A percentile compares a stretch with the other conserved stretches of the same genome.
phyloP scores from a whole-genome alignment of 2,797 vertebrate species.

The Acomys russatus region DNA sequence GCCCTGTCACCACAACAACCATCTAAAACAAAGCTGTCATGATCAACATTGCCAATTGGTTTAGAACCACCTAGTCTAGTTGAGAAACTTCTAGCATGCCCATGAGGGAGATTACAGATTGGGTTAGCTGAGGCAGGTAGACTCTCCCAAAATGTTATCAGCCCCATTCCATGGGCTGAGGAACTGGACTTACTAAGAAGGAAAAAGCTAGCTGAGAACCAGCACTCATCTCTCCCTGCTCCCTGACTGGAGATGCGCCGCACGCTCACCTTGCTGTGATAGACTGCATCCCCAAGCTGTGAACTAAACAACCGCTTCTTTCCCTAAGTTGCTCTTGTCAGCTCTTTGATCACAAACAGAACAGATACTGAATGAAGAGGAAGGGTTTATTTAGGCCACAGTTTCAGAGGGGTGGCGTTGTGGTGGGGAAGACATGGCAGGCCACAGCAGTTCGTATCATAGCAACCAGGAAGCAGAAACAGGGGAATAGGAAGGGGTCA shows the following conservation, averaged over 20 bases:
- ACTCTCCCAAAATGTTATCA: no score
- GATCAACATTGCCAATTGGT: background rate
- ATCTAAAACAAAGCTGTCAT: background rate
- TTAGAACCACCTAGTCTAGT: background rate
- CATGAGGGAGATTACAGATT: background rate
- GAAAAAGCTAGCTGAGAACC: background rate
- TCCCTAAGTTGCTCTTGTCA: background rate
- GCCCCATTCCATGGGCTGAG: background rate
- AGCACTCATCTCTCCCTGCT: background rate
- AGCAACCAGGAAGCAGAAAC: background rate
- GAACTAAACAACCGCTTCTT: background rate
- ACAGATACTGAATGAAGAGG: no score
- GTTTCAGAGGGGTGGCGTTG: background rate
- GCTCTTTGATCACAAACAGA: background rate
- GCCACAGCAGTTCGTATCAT: background rate
- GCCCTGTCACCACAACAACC: no score
- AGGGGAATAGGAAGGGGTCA: background rate
- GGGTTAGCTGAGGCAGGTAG: background rate
- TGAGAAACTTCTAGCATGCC: background rate
- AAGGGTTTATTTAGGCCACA: background rate
- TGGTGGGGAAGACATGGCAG: background rate
- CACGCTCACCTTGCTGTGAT: accelerated
- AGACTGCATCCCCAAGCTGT: background rate
- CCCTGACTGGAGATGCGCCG: accelerated
- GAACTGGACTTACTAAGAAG: background rate